phyloP scores from a whole-genome alignment of 2,888 invertebrate genomes.

The Ectemnius lituratus region DNA sequence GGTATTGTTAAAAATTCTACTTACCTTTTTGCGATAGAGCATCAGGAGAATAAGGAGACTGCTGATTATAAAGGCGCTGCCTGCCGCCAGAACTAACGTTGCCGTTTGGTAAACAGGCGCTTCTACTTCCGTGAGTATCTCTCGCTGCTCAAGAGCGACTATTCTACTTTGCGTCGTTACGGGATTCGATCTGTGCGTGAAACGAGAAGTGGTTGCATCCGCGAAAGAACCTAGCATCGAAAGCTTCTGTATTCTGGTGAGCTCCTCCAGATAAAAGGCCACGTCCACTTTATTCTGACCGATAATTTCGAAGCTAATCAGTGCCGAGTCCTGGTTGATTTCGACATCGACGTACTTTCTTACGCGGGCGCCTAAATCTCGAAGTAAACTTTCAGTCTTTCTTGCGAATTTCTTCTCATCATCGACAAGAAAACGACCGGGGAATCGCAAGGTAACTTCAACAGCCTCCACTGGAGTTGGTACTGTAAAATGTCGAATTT shows the following conservation, averaged over 20 bases:
- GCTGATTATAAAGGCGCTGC: conserved; percentile 89
- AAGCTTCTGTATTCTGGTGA: conserved; percentile 82
- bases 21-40: conserved; percentile 84
- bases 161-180: conserved; percentile 76
- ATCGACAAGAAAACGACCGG: conserved; percentile 80
- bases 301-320: conserved; percentile 79
- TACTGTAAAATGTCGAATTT: conserved; percentile 76
- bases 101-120: conserved; percentile 86
- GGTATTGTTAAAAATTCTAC: not conserved
- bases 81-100: conserved; percentile 87
- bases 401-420: conserved; percentile 67
- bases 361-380: conserved; percentile 71
- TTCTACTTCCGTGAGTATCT: conserved; percentile 84
- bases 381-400: conserved; percentile 71
- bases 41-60: conserved; percentile 87
- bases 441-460: conserved; percentile 86
- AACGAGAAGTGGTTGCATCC: conserved; percentile 83
- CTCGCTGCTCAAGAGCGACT: conserved; percentile 82
- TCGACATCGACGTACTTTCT: conserved; percentile 69
- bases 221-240: conserved; percentile 79
- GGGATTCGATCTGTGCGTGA: conserved; percentile 80
- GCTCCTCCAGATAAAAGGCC: conserved; percentile 88
- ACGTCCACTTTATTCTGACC: conserved; percentile 88
- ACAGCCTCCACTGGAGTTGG: conserved; percentile 87
- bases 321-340: conserved; percentile 71